These are phyloP conservation scores for Trichopria drosophilae DNA, from an alignment of 2,888 invertebrate genomes.

Conservation along the genomic window DNA sequence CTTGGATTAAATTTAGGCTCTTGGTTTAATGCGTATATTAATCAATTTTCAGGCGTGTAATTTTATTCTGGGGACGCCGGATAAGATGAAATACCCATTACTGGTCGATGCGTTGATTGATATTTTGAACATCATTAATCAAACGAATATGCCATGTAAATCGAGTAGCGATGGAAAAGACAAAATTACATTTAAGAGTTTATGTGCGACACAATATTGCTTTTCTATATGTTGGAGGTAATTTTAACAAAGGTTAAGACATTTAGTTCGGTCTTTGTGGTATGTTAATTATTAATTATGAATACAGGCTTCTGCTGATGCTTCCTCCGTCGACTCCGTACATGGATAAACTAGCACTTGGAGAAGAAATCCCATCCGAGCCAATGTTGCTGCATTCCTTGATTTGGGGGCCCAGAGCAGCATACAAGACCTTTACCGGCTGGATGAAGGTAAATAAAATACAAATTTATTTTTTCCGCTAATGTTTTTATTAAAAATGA, in stretches of 20 bases:
- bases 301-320: conserved; percentile 72
- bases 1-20: not conserved
- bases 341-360: conserved; percentile 76
- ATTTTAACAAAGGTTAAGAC: conserved; percentile 23
- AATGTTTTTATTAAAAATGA: too few species aligned
- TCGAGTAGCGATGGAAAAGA: conserved; percentile 47
- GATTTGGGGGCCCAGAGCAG: conserved; percentile 86
- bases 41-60: conserved; percentile 72
- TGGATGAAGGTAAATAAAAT: conserved; percentile 72
- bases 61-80: conserved; percentile 89
- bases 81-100: conserved; percentile 85
- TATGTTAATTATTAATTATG: not conserved
- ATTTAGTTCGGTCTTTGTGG: not conserved
- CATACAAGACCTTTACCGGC: conserved; percentile 80
- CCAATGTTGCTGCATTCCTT: conserved; percentile 79
- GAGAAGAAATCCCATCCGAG: conserved; percentile 68
- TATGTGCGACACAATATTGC: conserved; percentile 88
- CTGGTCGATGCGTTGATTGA: conserved; percentile 84
- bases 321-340: conserved; percentile 89
- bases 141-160: conserved; percentile 58
- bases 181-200: conserved; percentile 63
- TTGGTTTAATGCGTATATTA: not conserved
- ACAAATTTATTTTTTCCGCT: conserved; percentile 2
- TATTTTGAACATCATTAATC: conserved; percentile 78
- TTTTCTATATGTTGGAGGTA: conserved; percentile 84